A percentile compares a stretch with the other conserved stretches of the same genome.
These are phyloP conservation scores for Latrodectus geometricus DNA, from an alignment of 1,140 invertebrate genomes.

Conservation along the genomic window DNA sequence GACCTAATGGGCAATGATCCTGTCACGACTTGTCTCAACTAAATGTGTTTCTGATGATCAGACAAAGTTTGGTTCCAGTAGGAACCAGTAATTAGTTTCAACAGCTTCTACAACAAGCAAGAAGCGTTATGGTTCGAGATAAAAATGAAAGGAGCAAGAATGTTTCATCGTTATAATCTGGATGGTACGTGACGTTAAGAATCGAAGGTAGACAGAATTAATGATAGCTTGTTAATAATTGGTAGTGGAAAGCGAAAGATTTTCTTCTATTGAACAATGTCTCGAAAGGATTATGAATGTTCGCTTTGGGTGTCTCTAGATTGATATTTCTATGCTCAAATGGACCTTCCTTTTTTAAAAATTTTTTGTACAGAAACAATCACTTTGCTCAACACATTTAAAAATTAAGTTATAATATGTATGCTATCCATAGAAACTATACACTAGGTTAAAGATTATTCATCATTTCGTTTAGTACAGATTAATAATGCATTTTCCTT, in stretches of 20 bases:
- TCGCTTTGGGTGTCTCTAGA: not conserved
- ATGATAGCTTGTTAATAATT: slow-evolving; percentile 61
- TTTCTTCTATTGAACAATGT: slow-evolving; percentile 49
- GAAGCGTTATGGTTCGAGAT: slow-evolving; percentile 55
- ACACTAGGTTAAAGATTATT: too few species aligned
- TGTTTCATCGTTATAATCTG: slow-evolving; percentile 44
- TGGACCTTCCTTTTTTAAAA: too few species aligned
- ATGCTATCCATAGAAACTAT: too few species aligned
- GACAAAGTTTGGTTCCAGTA: slow-evolving; percentile 55
- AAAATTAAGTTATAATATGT: too few species aligned
- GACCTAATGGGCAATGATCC: slow-evolving; percentile 53
- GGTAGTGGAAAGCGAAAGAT: slow-evolving; percentile 18
- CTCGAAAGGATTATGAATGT: slow-evolving; percentile 1
- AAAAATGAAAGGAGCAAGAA: slow-evolving; percentile 42
- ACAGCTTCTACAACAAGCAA: slow-evolving; percentile 37
- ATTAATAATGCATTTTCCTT: too few species aligned
- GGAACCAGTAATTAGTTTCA: slow-evolving; percentile 60
- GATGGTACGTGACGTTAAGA: slow-evolving; percentile 47
- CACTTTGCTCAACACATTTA: too few species aligned
- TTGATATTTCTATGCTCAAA: too few species aligned
- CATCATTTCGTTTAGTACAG: too few species aligned
- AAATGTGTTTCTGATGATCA: slow-evolving; percentile 61
- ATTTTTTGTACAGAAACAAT: too few species aligned
- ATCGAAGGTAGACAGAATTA: slow-evolving; percentile 56
- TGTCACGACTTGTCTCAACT: slow-evolving; percentile 45